Evolutionary conservation across 1,140 invertebrate genomes (phyloP), one percentile per base, ranked within the genome.

Genomic region (Rhagoletis pomonella): DNA sequence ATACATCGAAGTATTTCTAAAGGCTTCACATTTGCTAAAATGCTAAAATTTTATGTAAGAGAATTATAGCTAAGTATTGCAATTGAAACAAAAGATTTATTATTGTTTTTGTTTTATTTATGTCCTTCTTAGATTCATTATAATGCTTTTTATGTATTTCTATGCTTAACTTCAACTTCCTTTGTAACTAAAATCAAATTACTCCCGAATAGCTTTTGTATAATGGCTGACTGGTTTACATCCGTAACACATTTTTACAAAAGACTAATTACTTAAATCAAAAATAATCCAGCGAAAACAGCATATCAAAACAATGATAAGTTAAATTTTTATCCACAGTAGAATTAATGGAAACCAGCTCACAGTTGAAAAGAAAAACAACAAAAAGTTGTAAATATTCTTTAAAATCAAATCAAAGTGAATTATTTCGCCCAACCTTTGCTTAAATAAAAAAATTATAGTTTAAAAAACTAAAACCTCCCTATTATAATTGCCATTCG

Each of bases 11-110:
- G 5, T 55, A 55, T 55, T 55, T 55, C 50, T 55, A 55, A 55
- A 55, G 50, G 10, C 0, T 29, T 29, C 29, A 29, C 29, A 29
- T 29, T 29, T 29, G 0, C 9, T 42, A 4, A 3, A 62, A 29
- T 29, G 29, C 29, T 29, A 29, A 29, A 29, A 29, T 62, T 62
- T 5, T 62, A 12, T 62, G 10, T 55, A 7, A 55, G 12, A 4
- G 7, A 62, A 62, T 69, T 69, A 44, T 42, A 42, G 65, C 39
- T 69, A 4, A 69, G 7, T 69, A 42, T 69, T 44, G 65, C 10
- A 69, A 39, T 69, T 69, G 65, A 69, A 69, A 69, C 65, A 73
- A 73, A 47, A 10, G 14, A 4, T 73, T 47, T 73, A 55, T 10
- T 73, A 47, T 73, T 17, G 14, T 17, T 44, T 47, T 1, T 73